Evolutionary conservation across 2,113 vertebrate genomes (phyloP).

Genomic region (Damaliscus lunatus): DNA sequence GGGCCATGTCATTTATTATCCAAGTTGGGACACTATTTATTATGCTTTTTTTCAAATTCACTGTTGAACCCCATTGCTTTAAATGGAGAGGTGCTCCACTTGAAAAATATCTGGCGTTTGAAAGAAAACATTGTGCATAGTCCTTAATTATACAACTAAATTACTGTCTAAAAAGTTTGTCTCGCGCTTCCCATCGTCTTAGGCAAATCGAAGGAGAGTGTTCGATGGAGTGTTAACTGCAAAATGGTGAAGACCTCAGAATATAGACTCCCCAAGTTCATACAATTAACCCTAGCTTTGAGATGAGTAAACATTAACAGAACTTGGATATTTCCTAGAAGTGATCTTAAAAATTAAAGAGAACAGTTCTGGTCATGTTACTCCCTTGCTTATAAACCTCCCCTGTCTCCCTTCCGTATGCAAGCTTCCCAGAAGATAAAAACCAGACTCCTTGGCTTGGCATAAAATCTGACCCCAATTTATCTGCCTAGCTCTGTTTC

Average conservation of each 20-base stretch:
- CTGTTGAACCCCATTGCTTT: not conserved
- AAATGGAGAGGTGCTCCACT: not conserved
- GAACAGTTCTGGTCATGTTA: not conserved
- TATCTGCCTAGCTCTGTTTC: slow-evolving; percentile 31
- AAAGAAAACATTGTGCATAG: not conserved
- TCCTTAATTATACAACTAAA: not conserved
- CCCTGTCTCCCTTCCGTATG: not conserved
- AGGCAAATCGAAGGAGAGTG: not conserved
- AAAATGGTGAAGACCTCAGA: not conserved
- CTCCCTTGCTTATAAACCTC: slow-evolving; percentile 6
- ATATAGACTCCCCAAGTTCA: not conserved
- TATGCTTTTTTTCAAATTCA: not conserved
- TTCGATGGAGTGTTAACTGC: not conserved
- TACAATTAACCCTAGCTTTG: not conserved
- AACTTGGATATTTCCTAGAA: slow-evolving; percentile 33
- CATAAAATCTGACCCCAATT: not conserved
- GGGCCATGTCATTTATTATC: not conserved
- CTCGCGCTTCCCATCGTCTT: not conserved
- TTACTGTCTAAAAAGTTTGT: not conserved
- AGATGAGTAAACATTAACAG: not conserved
- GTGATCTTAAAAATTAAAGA: not conserved
- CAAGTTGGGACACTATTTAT: not conserved
- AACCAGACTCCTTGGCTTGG: slow-evolving; percentile 14
- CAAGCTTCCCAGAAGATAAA: slow-evolving; percentile 41
- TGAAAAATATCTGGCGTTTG: not conserved